Evolutionary conservation across 2,113 vertebrate species (phyloP), one percentile per base, ranked within the genome.

Genomic region (Sinocyclocheilus anshuiensis): DNA sequence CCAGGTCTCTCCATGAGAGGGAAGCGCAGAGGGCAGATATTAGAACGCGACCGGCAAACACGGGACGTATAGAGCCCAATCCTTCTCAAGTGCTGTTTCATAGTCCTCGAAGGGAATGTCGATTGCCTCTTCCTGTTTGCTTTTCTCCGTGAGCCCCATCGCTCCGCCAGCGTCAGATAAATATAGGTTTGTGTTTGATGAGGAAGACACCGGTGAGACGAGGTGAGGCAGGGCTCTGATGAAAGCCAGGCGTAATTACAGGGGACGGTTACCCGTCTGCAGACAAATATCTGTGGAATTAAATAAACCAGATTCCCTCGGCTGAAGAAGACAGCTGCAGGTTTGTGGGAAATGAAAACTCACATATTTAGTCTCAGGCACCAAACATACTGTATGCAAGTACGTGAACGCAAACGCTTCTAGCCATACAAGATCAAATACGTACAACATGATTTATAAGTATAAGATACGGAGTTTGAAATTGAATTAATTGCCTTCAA

Each of bases 281-380:
- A 92, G 94, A 93, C 93, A 94, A 93, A 91, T 94, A 94, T 94
- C 93, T 88, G 57, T 91, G 92, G 94, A 94, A 94, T 94, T 92
- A 91, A 90, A 92, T 90, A 93, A 94, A 93, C 89, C 77, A 84
- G 81, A 84, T 55, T 33, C 48, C 45, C 65, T 65, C 22, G n/a
- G 57, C 8, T 71, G 29, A 4, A 39, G 16, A 4, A 39, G 67
- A 42, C 36, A 5, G 18, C 9, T 9, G 36, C 33, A 22, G 18
- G 69, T 22, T 11, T 72, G 16, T 22, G 18, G 69, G 33, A 22
- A 42, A 42, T 72, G 9, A 42, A 72, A 71, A 36, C 7, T 1
- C 18, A 71, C 16, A 20, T 71, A 20, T 71, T 20, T 22, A 39
- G 69, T 72, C 33, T 39, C 8, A 22, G 69, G 33, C 18, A 42